Evolutionary conservation across 2,797 vertebrate genomes (phyloP).

Genomic region (Sparidentex hasta): DNA sequence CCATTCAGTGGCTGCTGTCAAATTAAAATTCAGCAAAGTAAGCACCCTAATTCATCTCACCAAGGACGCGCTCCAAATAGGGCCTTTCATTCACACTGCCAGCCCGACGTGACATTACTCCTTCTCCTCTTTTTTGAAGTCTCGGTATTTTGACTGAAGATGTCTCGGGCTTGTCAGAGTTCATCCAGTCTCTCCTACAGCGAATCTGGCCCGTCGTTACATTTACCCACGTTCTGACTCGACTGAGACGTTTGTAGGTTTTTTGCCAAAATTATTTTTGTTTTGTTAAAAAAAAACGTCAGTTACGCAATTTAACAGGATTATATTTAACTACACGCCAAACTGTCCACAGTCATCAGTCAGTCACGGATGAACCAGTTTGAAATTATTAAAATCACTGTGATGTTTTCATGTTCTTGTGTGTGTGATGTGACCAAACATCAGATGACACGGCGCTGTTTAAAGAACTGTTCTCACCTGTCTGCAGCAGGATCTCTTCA

Average conservation of each 20-base stretch:
- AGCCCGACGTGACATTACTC: conserved; percentile 7
- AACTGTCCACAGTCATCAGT: conserved; percentile 19
- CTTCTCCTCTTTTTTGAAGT: background rate
- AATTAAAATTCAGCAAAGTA: conserved; percentile 56
- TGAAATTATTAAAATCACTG: background rate
- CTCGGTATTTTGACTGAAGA: conserved; percentile 1
- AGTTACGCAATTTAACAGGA: conserved; percentile 39
- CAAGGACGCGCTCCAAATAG: conserved; percentile 22
- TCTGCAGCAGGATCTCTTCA: background rate
- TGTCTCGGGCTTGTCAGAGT: conserved; percentile 27
- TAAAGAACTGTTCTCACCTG: background rate
- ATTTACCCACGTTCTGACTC: conserved; percentile 19
- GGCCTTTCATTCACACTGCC: conserved; percentile 27
- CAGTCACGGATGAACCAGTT: conserved; percentile 27
- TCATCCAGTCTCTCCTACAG: conserved; percentile 23
- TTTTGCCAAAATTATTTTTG: conserved; percentile 16
- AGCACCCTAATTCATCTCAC: conserved; percentile 52
- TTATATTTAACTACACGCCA: conserved; percentile 37
- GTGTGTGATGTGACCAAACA: background rate
- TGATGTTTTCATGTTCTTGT: conserved; percentile 3
- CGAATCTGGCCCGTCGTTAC: conserved; percentile 3
- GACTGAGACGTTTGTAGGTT: conserved; percentile 4
- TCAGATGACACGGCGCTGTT: background rate
- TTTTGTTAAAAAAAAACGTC: background rate
- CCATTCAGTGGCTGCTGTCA: conserved; percentile 43